Evolutionary conservation across 2,797 vertebrate species (phyloP).

Genomic region (Tenualosa ilisha): DNA sequence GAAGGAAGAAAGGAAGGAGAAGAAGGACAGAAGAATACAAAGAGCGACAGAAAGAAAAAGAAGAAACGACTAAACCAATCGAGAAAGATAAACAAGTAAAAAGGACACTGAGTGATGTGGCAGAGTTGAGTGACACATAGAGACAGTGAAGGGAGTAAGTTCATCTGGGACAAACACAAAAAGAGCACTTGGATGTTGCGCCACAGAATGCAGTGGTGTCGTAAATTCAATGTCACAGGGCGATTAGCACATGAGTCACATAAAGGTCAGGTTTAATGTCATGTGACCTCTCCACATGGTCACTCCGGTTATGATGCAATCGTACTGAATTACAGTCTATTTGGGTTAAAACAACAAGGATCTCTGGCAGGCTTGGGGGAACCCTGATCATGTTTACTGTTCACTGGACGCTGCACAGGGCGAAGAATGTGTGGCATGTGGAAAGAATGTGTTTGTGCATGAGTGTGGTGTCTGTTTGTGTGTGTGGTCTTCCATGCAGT

Average conservation of each 20-base stretch:
- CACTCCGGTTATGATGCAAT: neutral
- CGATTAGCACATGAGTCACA: slow-evolving; percentile 5
- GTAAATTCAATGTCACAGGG: neutral
- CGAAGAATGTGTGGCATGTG: neutral
- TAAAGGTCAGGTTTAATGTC: neutral
- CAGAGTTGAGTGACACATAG: neutral
- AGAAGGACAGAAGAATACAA: neutral
- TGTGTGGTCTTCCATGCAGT: neutral
- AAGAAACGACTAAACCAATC: neutral
- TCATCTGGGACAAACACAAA: neutral
- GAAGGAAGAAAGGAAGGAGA: neutral
- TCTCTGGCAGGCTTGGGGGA: neutral
- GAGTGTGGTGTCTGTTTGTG: neutral
- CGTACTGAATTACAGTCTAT: neutral
- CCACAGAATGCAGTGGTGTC: neutral
- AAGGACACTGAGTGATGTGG: neutral
- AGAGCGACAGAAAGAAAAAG: neutral
- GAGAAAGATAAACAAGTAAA: slow-evolving; percentile 3
- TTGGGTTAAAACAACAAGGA: neutral
- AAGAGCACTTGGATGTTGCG: neutral
- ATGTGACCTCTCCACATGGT: neutral
- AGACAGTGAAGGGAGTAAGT: neutral
- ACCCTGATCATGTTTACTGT: neutral
- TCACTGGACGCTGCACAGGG: neutral
- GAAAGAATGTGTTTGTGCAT: neutral